Percentiles rank a stretch among this genome's conserved stretches.
These are phyloP conservation scores for Trinorchestia longiramus DNA, from an alignment of 1,140 invertebrate genomes.

Conservation along the genomic window DNA sequence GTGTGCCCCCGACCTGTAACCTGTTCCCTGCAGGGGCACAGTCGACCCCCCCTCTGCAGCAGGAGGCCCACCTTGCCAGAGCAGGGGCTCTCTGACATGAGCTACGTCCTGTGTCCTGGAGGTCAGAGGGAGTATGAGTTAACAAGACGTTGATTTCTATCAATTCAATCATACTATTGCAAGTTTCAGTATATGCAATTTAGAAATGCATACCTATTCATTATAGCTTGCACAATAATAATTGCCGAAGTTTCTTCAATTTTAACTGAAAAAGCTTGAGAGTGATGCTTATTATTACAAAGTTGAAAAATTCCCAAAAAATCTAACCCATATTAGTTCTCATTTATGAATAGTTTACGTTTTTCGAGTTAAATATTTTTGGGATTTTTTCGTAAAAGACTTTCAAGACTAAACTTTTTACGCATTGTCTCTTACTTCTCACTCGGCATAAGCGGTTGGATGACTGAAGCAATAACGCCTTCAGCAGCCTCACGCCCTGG, in stretches of 20 bases:
- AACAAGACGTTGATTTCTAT: background rate
- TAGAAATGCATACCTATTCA: too few species aligned
- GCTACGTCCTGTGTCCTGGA: background rate
- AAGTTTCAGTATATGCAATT: background rate
- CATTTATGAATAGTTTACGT: background rate
- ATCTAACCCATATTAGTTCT: background rate
- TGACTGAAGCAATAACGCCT: background rate
- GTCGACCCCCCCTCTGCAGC: conserved; percentile 16
- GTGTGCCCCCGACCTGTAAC: background rate
- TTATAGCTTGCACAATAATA: too few species aligned
- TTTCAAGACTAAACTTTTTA: background rate
- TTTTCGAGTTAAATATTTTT: background rate
- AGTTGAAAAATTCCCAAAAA: background rate
- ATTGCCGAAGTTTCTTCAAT: too few species aligned
- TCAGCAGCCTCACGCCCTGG: background rate
- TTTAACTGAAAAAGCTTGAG: too few species aligned
- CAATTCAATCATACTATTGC: background rate
- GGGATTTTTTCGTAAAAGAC: background rate
- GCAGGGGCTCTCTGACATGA: background rate
- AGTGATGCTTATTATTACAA: background rate
- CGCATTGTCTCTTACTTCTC: background rate
- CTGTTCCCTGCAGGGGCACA: conserved; percentile 4
- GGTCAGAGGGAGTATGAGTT: background rate
- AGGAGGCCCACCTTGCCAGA: background rate
- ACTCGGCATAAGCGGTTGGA: conserved; percentile 10